phyloP scores from a whole-genome alignment of 2,888 invertebrate species.

The Trisateles emortualis region DNA sequence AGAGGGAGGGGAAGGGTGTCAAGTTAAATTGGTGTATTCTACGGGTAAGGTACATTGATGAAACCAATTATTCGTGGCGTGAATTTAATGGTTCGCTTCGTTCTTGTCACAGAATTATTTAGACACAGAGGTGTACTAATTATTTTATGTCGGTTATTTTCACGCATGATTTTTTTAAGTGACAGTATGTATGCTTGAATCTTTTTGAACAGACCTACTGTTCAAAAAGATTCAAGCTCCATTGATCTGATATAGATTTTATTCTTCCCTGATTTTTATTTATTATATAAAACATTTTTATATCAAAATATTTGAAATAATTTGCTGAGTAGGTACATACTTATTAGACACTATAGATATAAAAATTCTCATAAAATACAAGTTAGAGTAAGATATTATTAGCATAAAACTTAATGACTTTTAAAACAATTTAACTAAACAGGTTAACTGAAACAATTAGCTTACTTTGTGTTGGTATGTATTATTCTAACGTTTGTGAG shows the following conservation, averaged over 20 bases:
- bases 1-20: conserved; percentile 35
- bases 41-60: conserved; percentile 64
- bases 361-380: background rate
- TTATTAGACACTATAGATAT: no score
- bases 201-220: no score
- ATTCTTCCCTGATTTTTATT: no score
- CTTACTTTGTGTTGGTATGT: conserved; percentile 36
- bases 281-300: no score
- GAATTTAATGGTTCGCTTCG: conserved; percentile 67
- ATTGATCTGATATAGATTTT: no score
- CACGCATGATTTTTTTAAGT: background rate
- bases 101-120: conserved; percentile 46
- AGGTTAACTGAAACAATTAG: conserved; percentile 35
- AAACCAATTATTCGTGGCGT: conserved; percentile 76
- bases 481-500: conserved; percentile 58
- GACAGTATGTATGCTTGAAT: background rate
- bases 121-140: conserved; percentile 31
- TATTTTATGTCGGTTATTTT: conserved; percentile 5
- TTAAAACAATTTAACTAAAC: conserved; percentile 23
- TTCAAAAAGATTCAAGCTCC: no score
- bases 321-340: no score
- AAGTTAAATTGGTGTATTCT: conserved; percentile 45
- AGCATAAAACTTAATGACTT: conserved; percentile 17
- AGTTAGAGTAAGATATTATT: no score
- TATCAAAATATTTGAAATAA: no score